A percentile compares a stretch with the other conserved stretches of the same genome.
Evolutionary conservation across 2,888 invertebrate genomes (phyloP).

Genomic region (Agrenia bidenticulata): DNA sequence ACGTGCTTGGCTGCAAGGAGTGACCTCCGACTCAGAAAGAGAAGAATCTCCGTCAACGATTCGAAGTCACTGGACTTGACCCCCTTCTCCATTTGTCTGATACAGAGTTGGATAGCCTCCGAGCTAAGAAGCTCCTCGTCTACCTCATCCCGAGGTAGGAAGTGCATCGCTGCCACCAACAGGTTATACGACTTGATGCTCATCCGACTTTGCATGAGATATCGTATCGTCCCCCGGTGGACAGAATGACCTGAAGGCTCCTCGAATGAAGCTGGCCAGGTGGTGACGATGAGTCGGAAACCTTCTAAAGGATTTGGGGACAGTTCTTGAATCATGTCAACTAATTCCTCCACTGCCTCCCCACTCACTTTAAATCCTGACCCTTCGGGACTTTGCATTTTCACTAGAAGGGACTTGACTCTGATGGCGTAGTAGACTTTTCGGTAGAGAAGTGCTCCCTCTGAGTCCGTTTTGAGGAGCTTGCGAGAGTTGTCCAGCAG

Average conservation of each 20-base stretch:
- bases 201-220: conserved; percentile 20
- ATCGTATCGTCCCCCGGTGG: conserved; percentile 30
- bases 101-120: conserved; percentile 22
- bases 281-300: conserved; percentile 32
- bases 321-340: conserved; percentile 37
- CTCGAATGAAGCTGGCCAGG: conserved; percentile 41
- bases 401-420: conserved; percentile 30
- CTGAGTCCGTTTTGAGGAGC: conserved; percentile 20
- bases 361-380: neutral
- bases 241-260: conserved; percentile 26
- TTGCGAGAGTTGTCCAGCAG: conserved; percentile 29
- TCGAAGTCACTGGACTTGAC: conserved; percentile 42
- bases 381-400: neutral
- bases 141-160: conserved; percentile 29
- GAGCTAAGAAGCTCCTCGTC: conserved; percentile 8
- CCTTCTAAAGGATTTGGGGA: conserved; percentile 30
- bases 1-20: conserved; percentile 24
- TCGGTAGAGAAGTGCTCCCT: conserved; percentile 29
- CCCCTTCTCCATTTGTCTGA: conserved; percentile 25
- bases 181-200: conserved; percentile 33
- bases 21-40: conserved; percentile 27
- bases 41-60: conserved; percentile 27
- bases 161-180: conserved; percentile 38
- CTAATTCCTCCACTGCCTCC: conserved; percentile 35
- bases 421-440: conserved; percentile 33